A percentile compares a stretch with the other conserved stretches of the same genome.
Conservation (phyloP, 92 coral and sea anemone species). For the Porites lobata region DNA sequence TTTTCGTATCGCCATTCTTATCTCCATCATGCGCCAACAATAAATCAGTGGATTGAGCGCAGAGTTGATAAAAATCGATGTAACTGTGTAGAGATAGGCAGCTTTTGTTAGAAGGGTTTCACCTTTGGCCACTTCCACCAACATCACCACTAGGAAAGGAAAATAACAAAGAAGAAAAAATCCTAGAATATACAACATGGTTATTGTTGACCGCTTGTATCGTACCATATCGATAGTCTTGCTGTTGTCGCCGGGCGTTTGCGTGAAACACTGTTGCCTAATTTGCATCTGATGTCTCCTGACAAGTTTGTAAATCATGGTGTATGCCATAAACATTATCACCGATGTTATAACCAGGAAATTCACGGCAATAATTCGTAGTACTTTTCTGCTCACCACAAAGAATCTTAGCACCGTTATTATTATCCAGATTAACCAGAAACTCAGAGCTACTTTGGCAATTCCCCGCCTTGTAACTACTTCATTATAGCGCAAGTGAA, state of each 20-base stretch:
- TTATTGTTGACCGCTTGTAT: constrained; percentile 40
- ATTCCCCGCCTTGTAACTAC: constrained; percentile 30
- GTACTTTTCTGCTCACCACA: constrained; percentile 13
- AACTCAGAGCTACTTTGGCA: constrained; percentile 25
- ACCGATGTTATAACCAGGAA: constrained; percentile 29
- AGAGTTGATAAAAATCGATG: constrained; percentile 49
- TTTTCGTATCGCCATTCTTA: constrained; percentile 41
- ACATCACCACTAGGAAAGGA: constrained; percentile 38
- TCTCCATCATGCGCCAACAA: constrained; percentile 53
- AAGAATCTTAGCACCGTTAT: constrained; percentile 28
- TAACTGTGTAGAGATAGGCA: constrained; percentile 43
- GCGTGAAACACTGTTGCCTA: constrained; percentile 26
- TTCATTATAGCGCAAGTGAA: constrained; percentile 36
- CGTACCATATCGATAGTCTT: constrained; percentile 42
- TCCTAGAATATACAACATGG: constrained; percentile 45
- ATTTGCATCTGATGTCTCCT: constrained; percentile 47
- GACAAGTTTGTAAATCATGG: constrained; percentile 28
- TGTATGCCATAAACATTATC: constrained; percentile 38
- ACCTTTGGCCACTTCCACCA: constrained; percentile 23
- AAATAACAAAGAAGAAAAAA: constrained; percentile 44
- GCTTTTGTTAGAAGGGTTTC: constrained; percentile 32
- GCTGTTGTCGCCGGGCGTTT: not conserved
- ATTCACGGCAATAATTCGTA: constrained; percentile 33
- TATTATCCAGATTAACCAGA: constrained; percentile 39
- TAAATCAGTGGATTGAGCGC: constrained; percentile 51